Evolutionary conservation across 2,888 invertebrate species (phyloP), one percentile per base, ranked within the genome.

Genomic region (Trachelus iudaicus): DNA sequence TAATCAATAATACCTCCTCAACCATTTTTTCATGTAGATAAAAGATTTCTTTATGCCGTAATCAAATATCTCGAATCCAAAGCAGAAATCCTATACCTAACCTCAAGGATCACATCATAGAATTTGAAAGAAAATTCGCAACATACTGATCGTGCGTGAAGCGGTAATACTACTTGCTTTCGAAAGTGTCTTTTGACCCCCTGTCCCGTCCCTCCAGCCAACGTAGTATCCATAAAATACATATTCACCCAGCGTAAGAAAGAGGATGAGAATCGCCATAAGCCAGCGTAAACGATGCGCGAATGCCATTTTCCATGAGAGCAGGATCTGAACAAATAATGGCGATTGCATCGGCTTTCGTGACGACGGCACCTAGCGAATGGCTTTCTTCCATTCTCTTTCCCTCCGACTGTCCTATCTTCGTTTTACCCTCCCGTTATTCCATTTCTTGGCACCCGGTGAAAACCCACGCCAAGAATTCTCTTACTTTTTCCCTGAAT

Each of bases 261-360:
- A 11, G 69, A 73, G 23, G 34, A 34, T 80, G 78, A 82, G 73
- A 80, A 77, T 79, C 76, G 77, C 77, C 81, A 79, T 83, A 83
- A 82, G 82, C 81, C 74, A 75, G 73, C 77, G 77, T 75, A 83
- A 83, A 86, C 82, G 83, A 83, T 81, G 83, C 78, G 81, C 81
- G 79, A 85, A 84, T 84, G 80, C 79, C 81, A 75, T 30, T 69
- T 81, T 81, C 79, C 79, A 77, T 78, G 77, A 79, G 76, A 78
- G 78, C 76, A 77, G 76, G 78, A 75, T 81, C 78, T 76, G 82
- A 83, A 85, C 85, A 82, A 85, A 85, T 84, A 83, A 83, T 81
- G 80, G 79, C 83, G 82, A 82, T 84, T 84, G 83, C 83, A 83
- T 85, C 81, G 82, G 81, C 79, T 82, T 81, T 33, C 80, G 77